phyloP scores from a whole-genome alignment of 1,140 invertebrate genomes.

The Eueides isabella region DNA sequence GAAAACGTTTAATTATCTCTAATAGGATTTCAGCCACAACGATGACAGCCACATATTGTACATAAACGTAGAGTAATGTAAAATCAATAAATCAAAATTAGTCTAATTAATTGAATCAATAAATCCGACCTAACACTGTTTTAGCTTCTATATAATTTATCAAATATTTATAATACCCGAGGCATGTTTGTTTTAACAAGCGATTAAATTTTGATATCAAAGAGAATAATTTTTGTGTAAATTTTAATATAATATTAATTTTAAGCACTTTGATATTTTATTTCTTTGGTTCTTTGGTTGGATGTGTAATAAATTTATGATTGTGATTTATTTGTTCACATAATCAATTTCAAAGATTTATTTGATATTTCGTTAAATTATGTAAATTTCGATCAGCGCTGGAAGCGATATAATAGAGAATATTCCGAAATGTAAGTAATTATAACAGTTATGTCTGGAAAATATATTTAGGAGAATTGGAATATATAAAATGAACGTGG shows the following conservation, averaged over 20 bases:
- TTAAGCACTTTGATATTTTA: background rate
- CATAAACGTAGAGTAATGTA: background rate
- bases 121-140: slow-evolving; percentile 4
- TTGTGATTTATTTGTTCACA: background rate
- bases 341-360: background rate
- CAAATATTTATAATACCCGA: slow-evolving; percentile 2
- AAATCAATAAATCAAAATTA: background rate
- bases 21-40: no score
- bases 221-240: background rate
- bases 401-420: no score
- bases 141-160: background rate
- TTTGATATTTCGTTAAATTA: no score
- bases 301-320: no score
- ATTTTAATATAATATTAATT: background rate
- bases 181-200: slow-evolving; percentile 3
- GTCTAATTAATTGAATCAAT: background rate
- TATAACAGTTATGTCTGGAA: no score
- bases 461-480: no score
- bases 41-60: background rate
- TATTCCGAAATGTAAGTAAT: no score
- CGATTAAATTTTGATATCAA: background rate
- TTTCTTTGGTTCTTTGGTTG: background rate
- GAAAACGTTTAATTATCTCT: no score
- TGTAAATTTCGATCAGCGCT: no score
- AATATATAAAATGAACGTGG: no score